Percentiles rank a stretch among this genome's conserved stretches.
These are phyloP conservation scores for Pelosia muscerda DNA, from an alignment of 2,888 invertebrate genomes.

Conservation along the genomic window DNA sequence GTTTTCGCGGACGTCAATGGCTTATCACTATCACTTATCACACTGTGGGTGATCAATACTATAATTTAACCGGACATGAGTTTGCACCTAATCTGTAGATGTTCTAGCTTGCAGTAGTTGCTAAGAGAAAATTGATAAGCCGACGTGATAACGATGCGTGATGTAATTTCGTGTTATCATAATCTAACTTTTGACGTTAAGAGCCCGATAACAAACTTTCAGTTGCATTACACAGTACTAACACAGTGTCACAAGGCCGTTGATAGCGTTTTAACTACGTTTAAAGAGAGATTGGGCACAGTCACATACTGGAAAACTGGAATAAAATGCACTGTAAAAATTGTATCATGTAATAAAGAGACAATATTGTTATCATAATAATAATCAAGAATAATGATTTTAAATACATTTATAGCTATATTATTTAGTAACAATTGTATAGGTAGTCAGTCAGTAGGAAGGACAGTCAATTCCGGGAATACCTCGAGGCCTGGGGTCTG, in stretches of 20 bases:
- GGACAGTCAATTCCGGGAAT: too few relatives aligned
- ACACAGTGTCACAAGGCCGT: conserved; percentile 16
- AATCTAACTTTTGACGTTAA: conserved; percentile 35
- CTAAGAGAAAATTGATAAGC: conserved; percentile 33
- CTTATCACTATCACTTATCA: conserved; percentile 42
- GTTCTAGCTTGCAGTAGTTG: conserved; percentile 30
- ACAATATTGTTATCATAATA: too few relatives aligned
- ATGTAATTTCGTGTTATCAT: conserved; percentile 43
- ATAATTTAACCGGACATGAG: conserved; percentile 33
- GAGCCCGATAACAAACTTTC: conserved; percentile 26
- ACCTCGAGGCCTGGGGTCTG: too few relatives aligned
- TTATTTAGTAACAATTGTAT: too few relatives aligned
- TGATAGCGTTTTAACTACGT: conserved; percentile 4
- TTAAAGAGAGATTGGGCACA: neutral
- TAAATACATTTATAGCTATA: neutral
- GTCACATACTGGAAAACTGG: neutral
- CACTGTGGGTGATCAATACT: conserved; percentile 30
- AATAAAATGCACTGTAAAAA: too few relatives aligned
- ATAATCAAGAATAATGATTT: neutral
- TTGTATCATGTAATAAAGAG: too few relatives aligned
- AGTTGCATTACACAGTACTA: conserved; percentile 16
- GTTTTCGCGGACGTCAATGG: conserved; percentile 39
- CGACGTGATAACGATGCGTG: conserved; percentile 30
- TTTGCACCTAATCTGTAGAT: conserved; percentile 18
- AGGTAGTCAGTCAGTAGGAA: too few relatives aligned